These are phyloP conservation scores for Uloborus plumipes DNA, from an alignment of 2,888 invertebrate genomes.

Conservation along the genomic window DNA sequence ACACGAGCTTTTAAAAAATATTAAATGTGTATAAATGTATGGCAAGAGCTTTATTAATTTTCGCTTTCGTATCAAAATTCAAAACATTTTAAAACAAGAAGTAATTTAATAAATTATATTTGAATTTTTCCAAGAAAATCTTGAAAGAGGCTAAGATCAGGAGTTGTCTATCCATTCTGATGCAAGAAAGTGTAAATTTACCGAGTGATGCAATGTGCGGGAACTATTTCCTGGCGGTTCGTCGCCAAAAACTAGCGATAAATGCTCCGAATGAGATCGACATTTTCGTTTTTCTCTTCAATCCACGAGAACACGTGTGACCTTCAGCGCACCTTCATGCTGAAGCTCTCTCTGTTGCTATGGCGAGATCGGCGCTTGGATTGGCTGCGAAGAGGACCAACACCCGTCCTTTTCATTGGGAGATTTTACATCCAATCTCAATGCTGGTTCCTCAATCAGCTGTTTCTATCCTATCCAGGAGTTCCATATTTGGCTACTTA, in stretches of 20 bases:
- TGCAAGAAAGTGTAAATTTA: constrained; percentile 2
- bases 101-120: too few species aligned
- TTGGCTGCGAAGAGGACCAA: constrained; percentile 42
- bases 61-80: too few species aligned
- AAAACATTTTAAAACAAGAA: too few species aligned
- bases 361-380: constrained; percentile 38
- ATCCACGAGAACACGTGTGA: constrained; percentile 53
- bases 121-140: not conserved
- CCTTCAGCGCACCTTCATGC: constrained; percentile 59
- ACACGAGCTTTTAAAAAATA: too few species aligned
- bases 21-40: too few species aligned
- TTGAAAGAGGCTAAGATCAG: not conserved
- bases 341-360: constrained; percentile 64
- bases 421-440: constrained; percentile 48
- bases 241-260: constrained; percentile 12
- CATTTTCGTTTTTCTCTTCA: not conserved
- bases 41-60: too few species aligned
- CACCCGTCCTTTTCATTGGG: constrained; percentile 60
- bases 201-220: constrained; percentile 37
- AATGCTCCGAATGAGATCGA: not conserved
- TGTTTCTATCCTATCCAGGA: constrained; percentile 46
- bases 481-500: constrained; percentile 21
- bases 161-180: not conserved
- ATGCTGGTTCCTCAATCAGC: constrained; percentile 54
- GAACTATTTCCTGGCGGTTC: constrained; percentile 29